Conservation (phyloP, 2,113 vertebrate genomes). For the Paramisgurnus dabryanus region DNA sequence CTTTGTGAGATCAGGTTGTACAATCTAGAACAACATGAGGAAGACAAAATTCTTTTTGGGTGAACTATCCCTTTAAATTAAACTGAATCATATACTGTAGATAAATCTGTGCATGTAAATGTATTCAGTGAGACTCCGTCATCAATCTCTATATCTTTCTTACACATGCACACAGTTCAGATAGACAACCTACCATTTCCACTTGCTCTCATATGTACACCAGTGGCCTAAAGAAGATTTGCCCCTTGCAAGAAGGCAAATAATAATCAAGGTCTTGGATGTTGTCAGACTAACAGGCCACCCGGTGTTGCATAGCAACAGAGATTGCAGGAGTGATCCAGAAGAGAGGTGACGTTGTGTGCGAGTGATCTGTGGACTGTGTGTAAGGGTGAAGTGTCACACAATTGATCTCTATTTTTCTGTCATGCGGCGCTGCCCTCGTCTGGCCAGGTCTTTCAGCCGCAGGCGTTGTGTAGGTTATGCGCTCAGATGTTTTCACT, state of each 20-base stretch:
- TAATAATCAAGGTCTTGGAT: constrained; percentile 74
- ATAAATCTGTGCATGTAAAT: neutral
- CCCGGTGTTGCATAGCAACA: constrained; percentile 74
- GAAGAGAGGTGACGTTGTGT: constrained; percentile 29
- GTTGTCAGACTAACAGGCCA: constrained; percentile 77
- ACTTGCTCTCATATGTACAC: constrained; percentile 63
- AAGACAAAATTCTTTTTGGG: too few relatives aligned
- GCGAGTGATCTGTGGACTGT: constrained; percentile 33
- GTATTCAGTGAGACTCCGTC: neutral
- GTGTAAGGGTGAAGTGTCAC: constrained; percentile 16
- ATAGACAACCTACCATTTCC: constrained; percentile 48
- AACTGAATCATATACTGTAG: too few relatives aligned
- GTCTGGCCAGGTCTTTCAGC: neutral
- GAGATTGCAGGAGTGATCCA: constrained; percentile 68
- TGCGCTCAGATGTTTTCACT: neutral
- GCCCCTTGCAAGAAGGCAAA: constrained; percentile 68
- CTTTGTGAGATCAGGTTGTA: too few relatives aligned
- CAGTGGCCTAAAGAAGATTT: constrained; percentile 70
- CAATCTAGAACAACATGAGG: too few relatives aligned
- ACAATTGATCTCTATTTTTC: constrained; percentile 31
- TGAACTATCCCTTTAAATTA: too few relatives aligned
- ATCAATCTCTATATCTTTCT: constrained; percentile 35
- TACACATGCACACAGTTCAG: constrained; percentile 38
- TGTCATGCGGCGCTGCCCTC: constrained; percentile 5
- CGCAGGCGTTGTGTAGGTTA: neutral